These are phyloP conservation scores for Cyaniris semiargus DNA, from an alignment of 2,888 invertebrate genomes.

Conservation along the genomic window DNA sequence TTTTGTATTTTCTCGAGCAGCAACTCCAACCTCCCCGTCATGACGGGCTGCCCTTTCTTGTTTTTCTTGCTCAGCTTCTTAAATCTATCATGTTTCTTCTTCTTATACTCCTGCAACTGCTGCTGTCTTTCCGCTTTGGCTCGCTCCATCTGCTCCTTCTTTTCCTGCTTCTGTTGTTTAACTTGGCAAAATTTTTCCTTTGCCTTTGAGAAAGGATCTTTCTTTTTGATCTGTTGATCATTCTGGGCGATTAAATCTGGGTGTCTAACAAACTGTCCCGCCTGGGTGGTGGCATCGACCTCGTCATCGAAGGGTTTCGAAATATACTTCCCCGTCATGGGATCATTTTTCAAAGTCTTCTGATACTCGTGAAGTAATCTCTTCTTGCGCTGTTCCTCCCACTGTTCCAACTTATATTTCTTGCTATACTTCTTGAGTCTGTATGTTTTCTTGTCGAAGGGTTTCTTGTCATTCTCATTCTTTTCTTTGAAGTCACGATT, in stretches of 20 bases:
- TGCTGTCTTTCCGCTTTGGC: conserved; percentile 80
- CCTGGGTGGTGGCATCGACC: conserved; percentile 51
- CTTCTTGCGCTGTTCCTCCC: conserved; percentile 84
- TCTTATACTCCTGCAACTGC: conserved; percentile 84
- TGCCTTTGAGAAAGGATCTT: conserved; percentile 74
- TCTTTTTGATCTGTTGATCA: conserved; percentile 49
- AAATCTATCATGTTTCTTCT: conserved; percentile 84
- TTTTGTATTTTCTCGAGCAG: conserved; percentile 82
- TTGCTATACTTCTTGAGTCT: conserved; percentile 85
- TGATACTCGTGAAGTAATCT: conserved; percentile 78
- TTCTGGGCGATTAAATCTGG: conserved; percentile 61
- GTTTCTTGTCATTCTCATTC: conserved; percentile 66
- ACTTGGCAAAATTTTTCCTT: conserved; percentile 77
- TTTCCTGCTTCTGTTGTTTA: conserved; percentile 77
- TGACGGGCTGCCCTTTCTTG: conserved; percentile 91
- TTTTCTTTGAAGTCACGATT: conserved; percentile 48
- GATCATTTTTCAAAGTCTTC: conserved; percentile 77
- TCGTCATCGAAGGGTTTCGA: conserved; percentile 77
- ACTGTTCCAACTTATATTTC: conserved; percentile 84
- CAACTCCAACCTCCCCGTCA: conserved; percentile 89
- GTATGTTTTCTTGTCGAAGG: conserved; percentile 85
- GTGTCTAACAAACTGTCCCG: conserved; percentile 68
- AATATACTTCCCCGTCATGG: conserved; percentile 65
- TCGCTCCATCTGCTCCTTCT: conserved; percentile 69
- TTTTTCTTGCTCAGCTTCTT: conserved; percentile 89